Percentiles rank a stretch among this genome's conserved stretches.
Evolutionary conservation across 2,888 invertebrate species (phyloP).

Genomic region (Trichopria drosophilae): DNA sequence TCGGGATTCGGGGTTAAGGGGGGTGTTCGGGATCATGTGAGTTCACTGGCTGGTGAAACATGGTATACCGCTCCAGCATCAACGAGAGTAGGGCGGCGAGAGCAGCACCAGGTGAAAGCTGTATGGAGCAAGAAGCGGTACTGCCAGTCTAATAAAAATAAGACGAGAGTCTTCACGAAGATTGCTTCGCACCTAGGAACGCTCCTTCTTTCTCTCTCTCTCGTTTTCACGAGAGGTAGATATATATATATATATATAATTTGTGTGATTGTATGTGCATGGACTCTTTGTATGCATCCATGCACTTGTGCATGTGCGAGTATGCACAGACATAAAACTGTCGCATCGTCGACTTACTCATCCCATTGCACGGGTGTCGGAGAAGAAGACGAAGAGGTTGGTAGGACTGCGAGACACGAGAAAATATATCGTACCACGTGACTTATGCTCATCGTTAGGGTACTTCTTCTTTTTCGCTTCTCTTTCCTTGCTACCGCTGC

Average conservation of each 20-base stretch:
- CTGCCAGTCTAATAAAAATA: constrained; percentile 34
- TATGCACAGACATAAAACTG: not conserved
- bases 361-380: no score
- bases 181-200: constrained; percentile 30
- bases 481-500: not conserved
- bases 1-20: constrained; percentile 6
- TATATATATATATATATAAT: not conserved
- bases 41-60: not conserved
- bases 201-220: constrained; percentile 3
- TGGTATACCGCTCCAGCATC: not conserved
- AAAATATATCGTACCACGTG: constrained; percentile 20
- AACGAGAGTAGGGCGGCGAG: no score
- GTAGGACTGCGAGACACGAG: constrained; percentile 8
- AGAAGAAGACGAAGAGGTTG: constrained; percentile 1
- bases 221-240: constrained; percentile 1
- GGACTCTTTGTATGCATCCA: no score
- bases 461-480: constrained; percentile 18
- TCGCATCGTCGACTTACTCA: no score
- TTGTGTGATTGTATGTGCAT: no score
- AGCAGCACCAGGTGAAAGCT: not conserved
- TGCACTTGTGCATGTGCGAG: no score
- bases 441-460: constrained; percentile 29
- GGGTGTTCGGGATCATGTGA: constrained; percentile 13
- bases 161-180: constrained; percentile 35
- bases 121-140: not conserved